These are phyloP conservation scores for Sebastes matsubarae DNA, from an alignment of 2,797 vertebrate genomes.

Conservation along the genomic window DNA sequence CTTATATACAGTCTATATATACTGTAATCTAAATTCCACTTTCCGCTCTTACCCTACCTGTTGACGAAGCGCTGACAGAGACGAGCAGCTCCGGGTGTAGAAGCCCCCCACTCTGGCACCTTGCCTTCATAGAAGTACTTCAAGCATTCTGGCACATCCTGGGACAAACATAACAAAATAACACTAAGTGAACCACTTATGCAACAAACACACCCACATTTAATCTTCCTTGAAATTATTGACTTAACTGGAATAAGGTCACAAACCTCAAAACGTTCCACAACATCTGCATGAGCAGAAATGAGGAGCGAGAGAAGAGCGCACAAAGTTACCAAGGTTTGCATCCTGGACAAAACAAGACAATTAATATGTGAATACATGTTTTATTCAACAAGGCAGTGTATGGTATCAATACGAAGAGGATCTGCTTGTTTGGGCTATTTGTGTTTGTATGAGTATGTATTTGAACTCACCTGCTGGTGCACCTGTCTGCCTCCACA, in stretches of 20 bases:
- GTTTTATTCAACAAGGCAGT: not conserved
- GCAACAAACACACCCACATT: not conserved
- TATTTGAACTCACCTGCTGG: constrained; percentile 54
- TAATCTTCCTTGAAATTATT: not conserved
- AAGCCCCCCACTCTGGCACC: constrained; percentile 70
- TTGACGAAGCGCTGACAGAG: constrained; percentile 82
- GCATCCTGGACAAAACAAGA: constrained; percentile 46
- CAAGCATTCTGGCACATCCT: constrained; percentile 74
- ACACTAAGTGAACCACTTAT: not conserved
- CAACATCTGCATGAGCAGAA: constrained; percentile 62
- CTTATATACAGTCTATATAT: no score
- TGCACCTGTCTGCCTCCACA: constrained; percentile 2
- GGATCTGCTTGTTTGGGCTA: not conserved
- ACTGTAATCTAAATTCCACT: not conserved
- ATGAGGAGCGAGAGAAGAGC: constrained; percentile 45
- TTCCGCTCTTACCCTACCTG: constrained; percentile 32
- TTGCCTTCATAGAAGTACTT: constrained; percentile 76
- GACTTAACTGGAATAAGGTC: not conserved
- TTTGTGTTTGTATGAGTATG: constrained; percentile 13
- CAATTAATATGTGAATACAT: no score
- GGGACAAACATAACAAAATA: not conserved
- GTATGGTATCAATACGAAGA: not conserved
- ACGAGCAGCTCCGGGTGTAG: constrained; percentile 39
- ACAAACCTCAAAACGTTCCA: constrained; percentile 69
- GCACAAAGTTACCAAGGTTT: not conserved